Conservation (phyloP, 2,888 invertebrate species). For the Pegoplata infirma region DNA sequence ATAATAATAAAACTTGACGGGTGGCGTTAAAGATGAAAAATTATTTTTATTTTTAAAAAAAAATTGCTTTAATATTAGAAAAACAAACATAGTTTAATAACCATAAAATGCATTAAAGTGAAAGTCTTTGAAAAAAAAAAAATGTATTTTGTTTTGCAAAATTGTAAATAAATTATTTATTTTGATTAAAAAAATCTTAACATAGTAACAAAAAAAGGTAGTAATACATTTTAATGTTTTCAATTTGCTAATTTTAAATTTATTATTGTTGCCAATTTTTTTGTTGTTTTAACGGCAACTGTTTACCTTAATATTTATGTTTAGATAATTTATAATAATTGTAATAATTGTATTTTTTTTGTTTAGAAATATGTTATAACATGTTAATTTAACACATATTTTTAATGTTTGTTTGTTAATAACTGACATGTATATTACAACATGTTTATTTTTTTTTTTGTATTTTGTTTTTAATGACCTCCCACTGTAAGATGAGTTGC, state of each 20-base stretch:
- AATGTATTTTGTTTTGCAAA: background rate
- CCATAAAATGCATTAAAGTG: conserved; percentile 62
- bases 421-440: background rate
- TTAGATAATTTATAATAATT: background rate
- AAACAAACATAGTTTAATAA: conserved; percentile 36
- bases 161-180: background rate
- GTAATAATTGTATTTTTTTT: background rate
- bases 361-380: background rate
- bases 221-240: background rate
- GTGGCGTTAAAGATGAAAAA: conserved; percentile 25
- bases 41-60: conserved; percentile 13
- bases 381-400: background rate
- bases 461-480: background rate
- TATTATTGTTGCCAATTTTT: background rate
- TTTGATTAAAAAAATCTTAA: background rate
- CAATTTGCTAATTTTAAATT: background rate
- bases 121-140: conserved; percentile 45
- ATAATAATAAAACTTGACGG: conserved; percentile 12
- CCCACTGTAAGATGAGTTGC: background rate
- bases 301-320: too few species aligned
- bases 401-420: background rate
- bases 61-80: background rate
- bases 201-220: background rate
- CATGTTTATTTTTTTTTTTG: background rate
- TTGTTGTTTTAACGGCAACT: background rate